Base-by-base conservation (phyloP, 2,797 vertebrate genomes). In the Podargus strigoides region DNA sequence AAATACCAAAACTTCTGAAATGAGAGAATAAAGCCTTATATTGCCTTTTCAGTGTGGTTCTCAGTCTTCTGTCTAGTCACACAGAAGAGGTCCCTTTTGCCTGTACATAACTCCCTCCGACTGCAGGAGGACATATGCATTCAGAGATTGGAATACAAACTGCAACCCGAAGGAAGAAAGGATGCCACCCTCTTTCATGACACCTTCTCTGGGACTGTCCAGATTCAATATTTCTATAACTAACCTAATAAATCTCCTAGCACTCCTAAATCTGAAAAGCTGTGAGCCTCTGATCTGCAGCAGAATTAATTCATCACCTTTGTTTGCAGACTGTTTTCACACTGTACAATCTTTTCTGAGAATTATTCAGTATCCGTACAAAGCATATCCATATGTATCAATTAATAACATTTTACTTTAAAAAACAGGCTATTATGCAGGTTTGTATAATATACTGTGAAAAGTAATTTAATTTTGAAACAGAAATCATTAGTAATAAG, bases 71-170 rank as follows among this genome's bases (percentile, higher is more conserved):
- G 52, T 34, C 5, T 36, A 55, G 44, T 68, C 27, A 37, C 26
- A 44, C 9, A 53, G 14, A 77, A 50, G 6, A 59, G 14, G 6
- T 66, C 34, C 16, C 8, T 64, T 85, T 66, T 41, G 8, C 32
- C 14, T 3, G 0, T 17, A 26, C 3, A 8, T 13, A 41, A 12
- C 6, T 58, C 32, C 22, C 14, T 73, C 23, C 0, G 2, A 62
- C 24, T 19, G 10, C 30, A 90, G 27, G n/a, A 50, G 14, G 7
- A 36, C 7, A 5, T 24, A n/a, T 74, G 32, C 32, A 20, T 42
- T 77, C 39, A 84, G 14, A 91, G n/a, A 67, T 23, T 9, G 1
- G 26, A 93, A 64, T 52, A 58, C 22, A 69, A 66, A 79, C 47
- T 75, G 11, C 2, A 64, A 66, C 28, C 28, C 8, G 7, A 70